These are phyloP conservation scores for Leptothorax acervorum DNA, from an alignment of 2,888 invertebrate species.

Conservation along the genomic window DNA sequence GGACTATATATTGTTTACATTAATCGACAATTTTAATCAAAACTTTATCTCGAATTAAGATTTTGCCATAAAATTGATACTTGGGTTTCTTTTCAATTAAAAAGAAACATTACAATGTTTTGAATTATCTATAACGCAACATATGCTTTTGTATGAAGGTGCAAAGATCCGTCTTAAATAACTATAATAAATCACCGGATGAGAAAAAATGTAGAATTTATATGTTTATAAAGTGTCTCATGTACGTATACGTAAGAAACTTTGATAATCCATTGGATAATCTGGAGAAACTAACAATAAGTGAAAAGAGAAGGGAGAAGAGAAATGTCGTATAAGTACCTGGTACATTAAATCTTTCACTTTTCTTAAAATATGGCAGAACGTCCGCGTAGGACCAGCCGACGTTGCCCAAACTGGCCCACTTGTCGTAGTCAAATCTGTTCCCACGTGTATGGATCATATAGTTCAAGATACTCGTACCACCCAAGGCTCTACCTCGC, in stretches of 20 bases:
- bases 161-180: no score
- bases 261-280: neutral
- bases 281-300: neutral
- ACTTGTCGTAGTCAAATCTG: conserved; percentile 76
- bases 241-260: neutral
- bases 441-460: conserved; percentile 83
- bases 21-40: neutral
- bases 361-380: conserved; percentile 79
- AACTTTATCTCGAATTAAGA: neutral
- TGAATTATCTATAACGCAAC: no score
- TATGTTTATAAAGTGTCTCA: neutral
- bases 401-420: conserved; percentile 79
- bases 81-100: neutral
- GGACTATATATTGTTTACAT: neutral
- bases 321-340: conserved; percentile 63
- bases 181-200: no score
- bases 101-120: neutral
- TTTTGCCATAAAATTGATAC: neutral
- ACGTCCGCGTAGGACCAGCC: conserved; percentile 81
- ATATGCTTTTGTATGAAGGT: no score
- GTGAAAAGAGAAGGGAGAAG: neutral
- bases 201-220: neutral
- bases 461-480: conserved; percentile 82
- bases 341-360: conserved; percentile 78
- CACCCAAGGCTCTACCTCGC: conserved; percentile 81